Evolutionary conservation across 1,140 invertebrate species (phyloP).

Genomic region (Drosophila seguyi): DNA sequence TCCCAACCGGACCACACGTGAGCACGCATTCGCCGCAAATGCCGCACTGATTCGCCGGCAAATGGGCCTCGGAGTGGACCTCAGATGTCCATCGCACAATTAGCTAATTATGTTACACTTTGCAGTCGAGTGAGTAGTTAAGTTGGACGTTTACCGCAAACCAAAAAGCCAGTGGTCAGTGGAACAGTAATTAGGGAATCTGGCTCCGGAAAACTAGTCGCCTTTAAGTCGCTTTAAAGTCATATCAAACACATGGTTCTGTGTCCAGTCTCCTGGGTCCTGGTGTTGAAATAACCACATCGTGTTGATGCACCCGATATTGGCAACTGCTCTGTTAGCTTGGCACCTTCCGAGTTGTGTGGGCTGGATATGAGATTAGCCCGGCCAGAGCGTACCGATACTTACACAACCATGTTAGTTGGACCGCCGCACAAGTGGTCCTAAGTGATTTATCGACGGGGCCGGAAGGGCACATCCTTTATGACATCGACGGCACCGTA

Average conservation of each 20-base stretch:
- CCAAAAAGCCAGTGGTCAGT: conserved; percentile 15
- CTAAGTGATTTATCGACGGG: conserved; percentile 42
- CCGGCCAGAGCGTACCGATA: background rate
- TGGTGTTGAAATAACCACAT: background rate
- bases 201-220: background rate
- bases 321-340: background rate
- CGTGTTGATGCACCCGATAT: conserved; percentile 1
- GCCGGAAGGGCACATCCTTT: conserved; percentile 21
- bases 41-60: conserved; percentile 10
- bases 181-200: conserved; percentile 19
- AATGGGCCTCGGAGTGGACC: conserved; percentile 3
- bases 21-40: conserved; percentile 21
- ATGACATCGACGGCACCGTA: conserved; percentile 27
- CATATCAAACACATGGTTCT: background rate
- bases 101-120: conserved; percentile 50
- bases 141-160: conserved; percentile 30
- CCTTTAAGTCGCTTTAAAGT: background rate
- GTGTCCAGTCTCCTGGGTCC: too few species aligned
- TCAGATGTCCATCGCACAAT: conserved; percentile 46
- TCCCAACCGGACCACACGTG: conserved; percentile 29
- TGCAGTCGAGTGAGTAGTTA: conserved; percentile 13
- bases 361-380: background rate
- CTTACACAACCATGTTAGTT: background rate
- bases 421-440: conserved; percentile 6
- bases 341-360: background rate